Conservation (phyloP, 2,797 vertebrate genomes). For the Chaenodraco wilsoni region DNA sequence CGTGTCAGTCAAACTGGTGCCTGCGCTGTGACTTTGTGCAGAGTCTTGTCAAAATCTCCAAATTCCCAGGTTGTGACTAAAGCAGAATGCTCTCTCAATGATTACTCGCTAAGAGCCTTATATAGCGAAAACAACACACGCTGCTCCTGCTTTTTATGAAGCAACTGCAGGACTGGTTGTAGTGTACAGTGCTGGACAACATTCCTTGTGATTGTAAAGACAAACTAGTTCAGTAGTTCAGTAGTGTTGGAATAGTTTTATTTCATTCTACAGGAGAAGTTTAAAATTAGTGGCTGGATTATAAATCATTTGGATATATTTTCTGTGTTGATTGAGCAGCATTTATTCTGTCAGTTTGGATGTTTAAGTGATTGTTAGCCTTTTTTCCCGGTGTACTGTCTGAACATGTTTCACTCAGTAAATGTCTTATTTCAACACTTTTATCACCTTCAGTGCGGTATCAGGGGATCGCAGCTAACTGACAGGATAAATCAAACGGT, state of each 20-base stretch:
- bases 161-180: conserved; percentile 1
- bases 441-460: conserved; percentile 37
- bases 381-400: conserved; percentile 35
- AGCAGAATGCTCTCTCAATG: conserved; percentile 47
- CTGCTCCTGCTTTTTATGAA: conserved; percentile 20
- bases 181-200: conserved; percentile 4
- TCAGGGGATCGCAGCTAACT: conserved; percentile 55
- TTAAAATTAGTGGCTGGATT: conserved; percentile 25
- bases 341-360: conserved; percentile 43
- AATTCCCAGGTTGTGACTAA: conserved; percentile 67
- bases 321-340: conserved; percentile 33
- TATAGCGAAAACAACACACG: conserved; percentile 59
- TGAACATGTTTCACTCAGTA: conserved; percentile 43
- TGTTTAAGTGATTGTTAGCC: conserved; percentile 26
- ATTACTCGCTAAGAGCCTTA: conserved; percentile 50
- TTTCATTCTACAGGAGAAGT: conserved; percentile 13
- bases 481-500: conserved; percentile 61
- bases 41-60: conserved; percentile 51
- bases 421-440: conserved; percentile 36
- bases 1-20: conserved; percentile 49
- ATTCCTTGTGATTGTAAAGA: neutral
- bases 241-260: conserved; percentile 10
- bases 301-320: conserved; percentile 37
- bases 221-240: conserved; percentile 9
- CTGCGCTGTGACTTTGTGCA: conserved; percentile 52